Conservation (phyloP, 2,888 invertebrate species). For the Drosophila hamatofila region DNA sequence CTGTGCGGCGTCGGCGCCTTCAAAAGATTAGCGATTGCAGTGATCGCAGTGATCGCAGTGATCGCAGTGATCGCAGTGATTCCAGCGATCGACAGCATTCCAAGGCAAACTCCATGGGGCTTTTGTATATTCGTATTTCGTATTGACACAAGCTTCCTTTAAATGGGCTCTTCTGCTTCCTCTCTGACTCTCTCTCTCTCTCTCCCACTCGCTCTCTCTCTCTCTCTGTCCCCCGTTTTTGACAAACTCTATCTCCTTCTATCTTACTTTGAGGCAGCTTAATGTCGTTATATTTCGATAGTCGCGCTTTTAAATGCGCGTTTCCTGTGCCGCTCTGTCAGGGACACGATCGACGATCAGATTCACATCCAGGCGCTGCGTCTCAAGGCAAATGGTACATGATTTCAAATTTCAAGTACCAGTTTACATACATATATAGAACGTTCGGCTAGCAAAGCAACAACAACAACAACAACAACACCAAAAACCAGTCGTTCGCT, state of each 20-base stretch:
- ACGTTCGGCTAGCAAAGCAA: slow-evolving; percentile 9
- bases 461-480: neutral
- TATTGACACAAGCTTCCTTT: slow-evolving; percentile 82
- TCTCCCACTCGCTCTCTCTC: neutral
- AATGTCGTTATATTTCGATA: slow-evolving; percentile 80
- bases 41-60: slow-evolving; percentile 29
- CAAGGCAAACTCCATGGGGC: slow-evolving; percentile 64
- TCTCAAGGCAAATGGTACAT: slow-evolving; percentile 80
- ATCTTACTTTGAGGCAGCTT: slow-evolving; percentile 16
- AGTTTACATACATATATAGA: slow-evolving; percentile 75
- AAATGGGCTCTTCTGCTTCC: slow-evolving; percentile 52
- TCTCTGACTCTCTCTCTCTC: slow-evolving; percentile 15
- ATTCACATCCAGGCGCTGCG: slow-evolving; percentile 37
- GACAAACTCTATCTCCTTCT: slow-evolving; percentile 9
- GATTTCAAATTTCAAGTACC: slow-evolving; percentile 82
- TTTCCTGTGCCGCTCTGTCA: slow-evolving; percentile 74
- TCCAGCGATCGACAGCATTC: slow-evolving; percentile 58
- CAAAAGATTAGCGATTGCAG: slow-evolving; percentile 63
- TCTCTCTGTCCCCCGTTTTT: neutral
- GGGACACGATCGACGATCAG: slow-evolving; percentile 71
- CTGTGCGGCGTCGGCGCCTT: slow-evolving; percentile 71
- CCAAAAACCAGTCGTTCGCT: slow-evolving; percentile 13
- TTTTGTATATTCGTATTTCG: slow-evolving; percentile 45
- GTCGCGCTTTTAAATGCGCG: slow-evolving; percentile 80
- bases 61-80: slow-evolving; percentile 27